Evolutionary conservation across 2,888 invertebrate genomes (phyloP).

Genomic region (Elegia similella): DNA sequence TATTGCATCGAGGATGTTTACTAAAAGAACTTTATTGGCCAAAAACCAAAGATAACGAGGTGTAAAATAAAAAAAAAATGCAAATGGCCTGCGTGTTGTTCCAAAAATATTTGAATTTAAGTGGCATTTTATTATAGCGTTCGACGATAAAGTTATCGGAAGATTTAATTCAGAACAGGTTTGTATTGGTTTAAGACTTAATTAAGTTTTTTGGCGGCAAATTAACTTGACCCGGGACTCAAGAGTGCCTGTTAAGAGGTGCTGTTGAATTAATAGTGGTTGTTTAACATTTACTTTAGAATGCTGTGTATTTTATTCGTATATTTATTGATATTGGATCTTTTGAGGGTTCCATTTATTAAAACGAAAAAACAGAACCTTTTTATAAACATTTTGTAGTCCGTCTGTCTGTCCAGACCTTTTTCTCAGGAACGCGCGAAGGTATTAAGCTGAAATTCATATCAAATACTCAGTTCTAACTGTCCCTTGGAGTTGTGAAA

Average conservation of each 20-base stretch:
- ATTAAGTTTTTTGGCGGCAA: constrained; percentile 15
- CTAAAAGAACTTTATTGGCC: not conserved
- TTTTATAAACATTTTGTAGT: no score
- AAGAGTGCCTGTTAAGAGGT: constrained; percentile 6
- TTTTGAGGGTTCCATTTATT: not conserved
- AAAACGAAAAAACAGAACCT: no score
- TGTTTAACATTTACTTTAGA: not conserved
- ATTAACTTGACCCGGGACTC: constrained; percentile 10
- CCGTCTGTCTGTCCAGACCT: no score
- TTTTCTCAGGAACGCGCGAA: no score
- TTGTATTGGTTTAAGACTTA: constrained; percentile 19
- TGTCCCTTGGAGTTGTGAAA: no score
- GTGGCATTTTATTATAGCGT: constrained; percentile 3
- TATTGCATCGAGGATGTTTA: not conserved
- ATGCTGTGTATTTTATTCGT: not conserved
- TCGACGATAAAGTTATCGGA: constrained; percentile 10
- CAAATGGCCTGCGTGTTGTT: constrained; percentile 8
- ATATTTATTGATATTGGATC: not conserved
- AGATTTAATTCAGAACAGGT: constrained; percentile 16
- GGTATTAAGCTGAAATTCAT: no score
- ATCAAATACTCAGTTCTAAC: no score
- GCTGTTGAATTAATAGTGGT: constrained; percentile 27
- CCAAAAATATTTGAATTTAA: constrained; percentile 19
- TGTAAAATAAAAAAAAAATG: not conserved
- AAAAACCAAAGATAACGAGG: not conserved